Conservation (phyloP, 2,888 invertebrate genomes). For the Alcis repandata region DNA sequence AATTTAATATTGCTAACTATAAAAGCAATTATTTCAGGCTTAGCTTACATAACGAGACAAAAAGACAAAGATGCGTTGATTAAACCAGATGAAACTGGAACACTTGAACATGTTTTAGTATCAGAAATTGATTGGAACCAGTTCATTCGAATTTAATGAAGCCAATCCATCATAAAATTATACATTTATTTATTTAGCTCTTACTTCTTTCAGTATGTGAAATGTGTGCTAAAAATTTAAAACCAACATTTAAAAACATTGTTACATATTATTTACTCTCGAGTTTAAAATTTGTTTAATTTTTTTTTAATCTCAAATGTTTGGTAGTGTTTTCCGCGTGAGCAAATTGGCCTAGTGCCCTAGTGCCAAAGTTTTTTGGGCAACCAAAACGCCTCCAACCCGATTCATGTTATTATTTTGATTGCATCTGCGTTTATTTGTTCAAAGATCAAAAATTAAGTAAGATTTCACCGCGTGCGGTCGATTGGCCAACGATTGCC, state of each 20-base stretch:
- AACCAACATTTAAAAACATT: no score
- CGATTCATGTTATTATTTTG: background rate
- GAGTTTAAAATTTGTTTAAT: background rate
- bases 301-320: no score
- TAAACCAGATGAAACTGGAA: slow-evolving; percentile 10
- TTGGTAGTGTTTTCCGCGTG: no score
- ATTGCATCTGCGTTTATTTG: slow-evolving; percentile 2
- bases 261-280: no score
- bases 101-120: background rate
- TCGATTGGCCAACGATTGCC: slow-evolving; percentile 11
- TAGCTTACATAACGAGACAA: background rate
- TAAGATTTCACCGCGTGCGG: slow-evolving; percentile 6
- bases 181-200: background rate
- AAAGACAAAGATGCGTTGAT: background rate
- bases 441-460: slow-evolving; percentile 5
- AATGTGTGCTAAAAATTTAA: no score
- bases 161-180: background rate
- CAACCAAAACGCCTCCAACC: no score
- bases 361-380: no score
- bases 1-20: slow-evolving; percentile 6
- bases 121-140: background rate
- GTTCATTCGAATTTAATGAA: background rate
- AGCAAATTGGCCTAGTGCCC: no score
- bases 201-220: no score
- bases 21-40: background rate